Base-by-base conservation (phyloP, 2,888 invertebrate genomes). In the Carabus problematicus region DNA sequence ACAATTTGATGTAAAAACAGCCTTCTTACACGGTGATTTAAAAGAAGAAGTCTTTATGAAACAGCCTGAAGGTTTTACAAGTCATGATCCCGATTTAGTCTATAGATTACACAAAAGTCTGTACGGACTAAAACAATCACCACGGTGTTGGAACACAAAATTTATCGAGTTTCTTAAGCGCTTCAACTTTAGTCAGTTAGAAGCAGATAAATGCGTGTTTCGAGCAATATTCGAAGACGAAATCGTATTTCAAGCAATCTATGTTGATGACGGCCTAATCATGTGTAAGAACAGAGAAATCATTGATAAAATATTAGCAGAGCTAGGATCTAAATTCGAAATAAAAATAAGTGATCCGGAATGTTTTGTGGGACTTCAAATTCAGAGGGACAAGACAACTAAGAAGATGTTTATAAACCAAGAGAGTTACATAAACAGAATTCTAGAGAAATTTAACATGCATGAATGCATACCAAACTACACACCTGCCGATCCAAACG, bases 91-190 rank as follows among this genome's bases (percentile, higher is more conserved):
- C 52, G 45, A 70, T 66, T 49, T 64, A 4, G 72, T 71, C 6
- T 74, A 61, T 14, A 55, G 61, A 68, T 16, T 70, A 41, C 41
- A 56, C 0, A 71, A 70, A 66, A 55, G 49, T 8, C 11, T 72
- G 47, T 74, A 73, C 12, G 73, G 70, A 14, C 64, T 73, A 9
- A 74, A 74, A 64, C 72, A 72, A 16, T 54, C 59, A 64, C 60
- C 56, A n/a, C 45, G 61, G 11, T 29, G 61, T 47, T 61, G 45
- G 45, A 45, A 61, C 12, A 8, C 7, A 12, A 61, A 18, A 47
- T 61, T 61, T 29, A 49, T n/a, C 9, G 16, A 12, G 54, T 29
- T 43, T 68, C 59, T 64, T 40, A 62, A 55, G 3, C 29, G 7
- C 43, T 64, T 47, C 42, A 58, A 58, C 9, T 66, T 69, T 54